Base-by-base conservation (phyloP, 2,888 invertebrate genomes). In the Meiosimyza decipiens region DNA sequence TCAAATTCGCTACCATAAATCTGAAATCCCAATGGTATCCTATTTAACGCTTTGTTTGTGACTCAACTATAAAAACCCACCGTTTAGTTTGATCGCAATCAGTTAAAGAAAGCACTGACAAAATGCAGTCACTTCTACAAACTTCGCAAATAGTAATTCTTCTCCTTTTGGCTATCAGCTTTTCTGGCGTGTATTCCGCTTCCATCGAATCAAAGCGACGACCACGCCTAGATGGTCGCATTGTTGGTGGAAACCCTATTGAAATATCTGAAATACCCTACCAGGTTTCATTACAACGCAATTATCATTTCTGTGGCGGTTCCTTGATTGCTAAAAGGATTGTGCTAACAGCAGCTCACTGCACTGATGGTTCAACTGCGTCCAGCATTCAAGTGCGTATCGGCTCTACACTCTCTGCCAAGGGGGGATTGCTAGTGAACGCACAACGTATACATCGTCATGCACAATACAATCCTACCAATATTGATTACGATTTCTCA, bases 311-410 rank as follows among this genome's bases (percentile, higher is more conserved):
- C 69, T 89, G 89, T 70, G 89, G 89, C 16, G 89, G 87, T 6
- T 85, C 87, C 0, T 83, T 89, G 66, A 83, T 89, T 51, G 82
- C 81, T 6, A 76, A 76, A 51, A 82, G 79, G 6, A 82, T 81
- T 68, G 85, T 88, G 3, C 74, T 89, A 6, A 88, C 88, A 1
- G 88, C 89, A 0, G 89, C 88, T 71, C 86, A 88, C 71, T 88
- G 88, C 72, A 83, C 83, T 1, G 77, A 78, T 15, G 81, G 79
- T 47, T 68, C 69, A 70, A 74, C 63, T 69, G 73, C 74, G 22
- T 49, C 72, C 13, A 70, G 52, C 28, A 51, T 70, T 16, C 4
- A 75, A 16, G 82, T 89, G 2, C 83, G 88, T 28, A 85, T 86
- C 6, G 88, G 88, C 1, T 86, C 88, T 5, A 81, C 84, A 3